Percentiles rank a stretch among this genome's conserved stretches.
Conservation (phyloP, 2,797 vertebrate species). For the Peromyscus attwateri region DNA sequence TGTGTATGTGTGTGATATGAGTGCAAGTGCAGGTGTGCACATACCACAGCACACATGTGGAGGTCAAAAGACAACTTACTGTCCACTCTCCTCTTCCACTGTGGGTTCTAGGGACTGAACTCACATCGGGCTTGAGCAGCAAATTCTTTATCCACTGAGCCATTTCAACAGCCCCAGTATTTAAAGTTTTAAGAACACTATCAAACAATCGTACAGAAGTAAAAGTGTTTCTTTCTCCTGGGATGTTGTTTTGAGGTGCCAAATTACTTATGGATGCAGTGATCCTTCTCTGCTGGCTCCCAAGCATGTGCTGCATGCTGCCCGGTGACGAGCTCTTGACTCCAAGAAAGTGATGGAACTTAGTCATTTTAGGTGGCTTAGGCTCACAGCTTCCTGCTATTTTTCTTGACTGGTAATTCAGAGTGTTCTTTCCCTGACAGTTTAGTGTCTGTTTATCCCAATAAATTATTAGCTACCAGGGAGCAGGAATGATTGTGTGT, state of each 20-base stretch:
- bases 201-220: background rate
- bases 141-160: background rate
- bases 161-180: background rate
- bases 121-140: background rate
- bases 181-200: background rate
- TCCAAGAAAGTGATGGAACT: background rate
- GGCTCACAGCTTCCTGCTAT: background rate
- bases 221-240: constrained; percentile 18
- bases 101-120: too few relatives aligned
- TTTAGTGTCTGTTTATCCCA: background rate
- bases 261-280: constrained; percentile 36
- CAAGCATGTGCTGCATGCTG: background rate
- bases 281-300: background rate
- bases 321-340: background rate
- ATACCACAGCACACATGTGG: background rate
- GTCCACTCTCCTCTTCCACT: background rate
- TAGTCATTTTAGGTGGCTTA: background rate
- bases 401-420: constrained; percentile 27
- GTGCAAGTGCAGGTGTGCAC: too few relatives aligned
- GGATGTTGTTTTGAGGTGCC: background rate
- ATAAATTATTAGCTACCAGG: constrained; percentile 18
- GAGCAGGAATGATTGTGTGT: background rate
- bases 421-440: background rate
- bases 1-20: background rate
- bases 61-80: background rate